Conservation (phyloP, 2,113 vertebrate genomes). For the Chascanopsetta lugubris region DNA sequence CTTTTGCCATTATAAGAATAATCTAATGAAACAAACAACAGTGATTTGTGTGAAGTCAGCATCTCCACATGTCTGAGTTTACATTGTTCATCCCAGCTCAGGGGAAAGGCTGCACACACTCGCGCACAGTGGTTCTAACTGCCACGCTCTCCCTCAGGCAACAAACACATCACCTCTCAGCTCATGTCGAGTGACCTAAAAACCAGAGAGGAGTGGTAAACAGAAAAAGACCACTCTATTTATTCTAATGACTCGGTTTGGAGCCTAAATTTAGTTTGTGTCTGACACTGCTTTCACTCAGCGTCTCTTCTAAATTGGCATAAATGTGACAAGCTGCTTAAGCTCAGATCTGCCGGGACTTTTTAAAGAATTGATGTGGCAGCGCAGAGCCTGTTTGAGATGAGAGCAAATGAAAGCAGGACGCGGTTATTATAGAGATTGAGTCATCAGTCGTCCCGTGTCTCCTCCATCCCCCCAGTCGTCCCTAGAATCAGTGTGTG, state of each 20-base stretch:
- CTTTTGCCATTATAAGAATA: no score
- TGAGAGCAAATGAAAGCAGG: slow-evolving; percentile 46
- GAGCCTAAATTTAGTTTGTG: slow-evolving; percentile 11
- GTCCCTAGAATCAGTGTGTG: slow-evolving; percentile 50
- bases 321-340: slow-evolving; percentile 37
- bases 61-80: no score
- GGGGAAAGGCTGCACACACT: no score
- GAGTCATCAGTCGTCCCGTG: slow-evolving; percentile 60
- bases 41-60: no score
- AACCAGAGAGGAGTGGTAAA: neutral
- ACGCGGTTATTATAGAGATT: slow-evolving; percentile 49
- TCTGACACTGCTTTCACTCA: slow-evolving; percentile 37
- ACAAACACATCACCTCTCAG: slow-evolving; percentile 17
- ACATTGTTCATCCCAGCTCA: no score
- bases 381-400: slow-evolving; percentile 40
- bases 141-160: neutral
- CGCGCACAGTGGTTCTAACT: neutral
- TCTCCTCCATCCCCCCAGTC: slow-evolving; percentile 33
- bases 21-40: no score
- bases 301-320: slow-evolving; percentile 21
- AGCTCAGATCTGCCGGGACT: slow-evolving; percentile 18
- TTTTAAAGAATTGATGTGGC: slow-evolving; percentile 24
- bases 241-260: slow-evolving; percentile 16
- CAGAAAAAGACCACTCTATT: slow-evolving; percentile 6
- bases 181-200: slow-evolving; percentile 6